Conservation (phyloP, 2,797 vertebrate genomes). For the Borostomias antarcticus region DNA sequence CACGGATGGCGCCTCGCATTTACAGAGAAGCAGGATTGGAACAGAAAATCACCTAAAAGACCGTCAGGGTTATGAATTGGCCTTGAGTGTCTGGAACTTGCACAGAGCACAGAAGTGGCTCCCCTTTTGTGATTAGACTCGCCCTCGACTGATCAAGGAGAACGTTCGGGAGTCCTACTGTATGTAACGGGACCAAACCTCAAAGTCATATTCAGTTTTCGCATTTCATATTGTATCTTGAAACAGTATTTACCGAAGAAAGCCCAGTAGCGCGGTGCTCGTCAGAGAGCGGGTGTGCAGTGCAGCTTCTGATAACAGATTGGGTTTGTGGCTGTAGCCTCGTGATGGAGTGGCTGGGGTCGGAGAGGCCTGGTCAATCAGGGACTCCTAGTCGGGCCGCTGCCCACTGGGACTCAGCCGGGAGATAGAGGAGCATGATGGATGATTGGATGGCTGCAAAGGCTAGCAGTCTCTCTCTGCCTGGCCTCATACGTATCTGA, state of each 20-base stretch:
- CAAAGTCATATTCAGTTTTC: no score
- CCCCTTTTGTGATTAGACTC: conserved; percentile 28
- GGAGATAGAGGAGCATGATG: neutral
- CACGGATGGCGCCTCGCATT: conserved; percentile 17
- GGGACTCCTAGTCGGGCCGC: neutral
- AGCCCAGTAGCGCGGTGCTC: no score
- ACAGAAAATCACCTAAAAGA: conserved; percentile 43
- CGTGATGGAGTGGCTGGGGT: conserved; percentile 8
- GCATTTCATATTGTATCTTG: no score
- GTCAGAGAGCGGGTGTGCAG: neutral
- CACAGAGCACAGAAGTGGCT: neutral
- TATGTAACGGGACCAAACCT: no score
- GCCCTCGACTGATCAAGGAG: no score
- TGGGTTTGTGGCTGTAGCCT: neutral
- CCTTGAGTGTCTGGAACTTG: conserved; percentile 6
- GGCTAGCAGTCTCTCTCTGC: neutral
- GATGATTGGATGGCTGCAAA: neutral
- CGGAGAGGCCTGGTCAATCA: conserved; percentile 31
- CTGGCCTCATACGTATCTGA: neutral
- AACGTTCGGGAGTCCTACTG: no score
- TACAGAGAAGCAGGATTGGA: no score
- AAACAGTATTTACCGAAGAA: no score
- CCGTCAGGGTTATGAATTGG: conserved; percentile 22
- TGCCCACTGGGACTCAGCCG: neutral
- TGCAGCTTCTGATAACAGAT: conserved; percentile 11